Evolutionary conservation across 2,797 vertebrate genomes (phyloP).

Genomic region (Centroberyx gerrardi): DNA sequence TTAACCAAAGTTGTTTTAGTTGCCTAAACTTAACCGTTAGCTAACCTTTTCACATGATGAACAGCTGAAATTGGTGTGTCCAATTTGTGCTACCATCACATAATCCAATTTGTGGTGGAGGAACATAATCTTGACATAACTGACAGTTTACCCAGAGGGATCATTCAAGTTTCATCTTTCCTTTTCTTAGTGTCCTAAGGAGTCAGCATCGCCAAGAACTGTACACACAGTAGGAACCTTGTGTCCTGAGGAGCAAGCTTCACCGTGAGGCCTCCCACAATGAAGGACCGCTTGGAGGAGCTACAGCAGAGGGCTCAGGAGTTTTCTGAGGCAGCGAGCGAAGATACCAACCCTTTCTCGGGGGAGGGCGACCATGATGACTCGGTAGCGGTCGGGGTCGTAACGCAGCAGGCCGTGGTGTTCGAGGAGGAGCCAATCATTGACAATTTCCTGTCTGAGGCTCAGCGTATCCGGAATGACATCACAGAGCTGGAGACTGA

Average conservation of each 20-base stretch:
- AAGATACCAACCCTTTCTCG: conserved; percentile 45
- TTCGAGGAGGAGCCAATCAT: conserved; percentile 93
- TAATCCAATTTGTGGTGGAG: no score
- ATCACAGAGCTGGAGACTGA: conserved; percentile 88
- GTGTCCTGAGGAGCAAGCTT: not conserved
- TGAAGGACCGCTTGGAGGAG: conserved; percentile 95
- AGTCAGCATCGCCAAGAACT: conserved; percentile 3
- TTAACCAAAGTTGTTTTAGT: no score
- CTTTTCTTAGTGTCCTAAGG: conserved; percentile 29
- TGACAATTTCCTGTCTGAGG: conserved; percentile 89
- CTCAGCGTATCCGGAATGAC: conserved; percentile 89
- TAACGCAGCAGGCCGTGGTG: conserved; percentile 89
- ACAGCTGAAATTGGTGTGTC: no score
- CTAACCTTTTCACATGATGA: no score
- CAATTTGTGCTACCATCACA: no score
- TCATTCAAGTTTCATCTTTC: not conserved
- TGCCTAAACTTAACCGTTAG: no score
- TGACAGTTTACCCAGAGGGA: not conserved
- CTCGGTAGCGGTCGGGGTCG: conserved; percentile 65
- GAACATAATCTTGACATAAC: no score
- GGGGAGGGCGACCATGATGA: conserved; percentile 79
- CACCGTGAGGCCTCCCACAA: conserved; percentile 46
- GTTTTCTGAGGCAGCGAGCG: conserved; percentile 46
- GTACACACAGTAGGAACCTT: not conserved
- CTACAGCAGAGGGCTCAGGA: conserved; percentile 88